Base-by-base conservation (phyloP, 2,888 invertebrate species). In the Drosophila limbata region DNA sequence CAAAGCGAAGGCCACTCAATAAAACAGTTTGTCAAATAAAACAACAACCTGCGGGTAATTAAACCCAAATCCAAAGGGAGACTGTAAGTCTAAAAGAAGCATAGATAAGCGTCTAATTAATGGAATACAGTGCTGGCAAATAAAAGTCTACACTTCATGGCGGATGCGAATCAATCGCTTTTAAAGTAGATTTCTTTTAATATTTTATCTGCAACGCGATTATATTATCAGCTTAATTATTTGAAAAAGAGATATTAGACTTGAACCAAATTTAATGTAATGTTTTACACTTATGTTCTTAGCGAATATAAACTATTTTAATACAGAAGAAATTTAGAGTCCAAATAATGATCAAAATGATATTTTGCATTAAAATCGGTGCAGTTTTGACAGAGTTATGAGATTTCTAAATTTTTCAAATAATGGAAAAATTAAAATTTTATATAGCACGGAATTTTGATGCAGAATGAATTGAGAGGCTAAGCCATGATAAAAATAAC, bases 31-130 rank as follows among this genome's bases (percentile, higher is more conserved):
- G 37, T 48, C 37, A 2, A 9, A 19, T 33, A 47, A 52, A 25
- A 25, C 25, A 25, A 56, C 21, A 39, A 48, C 44, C 42, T 45
- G 42, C 25, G 33, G 40, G 72, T 71, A 65, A 71, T 70, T 63
- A 70, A 44, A 39, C 15, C 13, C 60, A 17, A 11, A 21, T 15
- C 4, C 6, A 37, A 17, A 11, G 40, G 10, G 25, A 3, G 11
- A 17, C 5, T 25, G 45, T 11, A 6, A 56, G n/a, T 11, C 33
- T 21, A 2, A 25, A 25, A 13, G 21, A 10, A 17, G 17, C 31
- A 45, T 39, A 59, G 59, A 59, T 59, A 59, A 40, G n/a, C 5
- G 6, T 31, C 10, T 59, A 48, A 59, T 59, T 39, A 39, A 55
- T 19, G n/a, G n/a, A 31, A 31, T 19, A 39, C 28, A 37, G 21